phyloP scores from a whole-genome alignment of 2,888 invertebrate genomes.

The Dilophus febrilis region DNA sequence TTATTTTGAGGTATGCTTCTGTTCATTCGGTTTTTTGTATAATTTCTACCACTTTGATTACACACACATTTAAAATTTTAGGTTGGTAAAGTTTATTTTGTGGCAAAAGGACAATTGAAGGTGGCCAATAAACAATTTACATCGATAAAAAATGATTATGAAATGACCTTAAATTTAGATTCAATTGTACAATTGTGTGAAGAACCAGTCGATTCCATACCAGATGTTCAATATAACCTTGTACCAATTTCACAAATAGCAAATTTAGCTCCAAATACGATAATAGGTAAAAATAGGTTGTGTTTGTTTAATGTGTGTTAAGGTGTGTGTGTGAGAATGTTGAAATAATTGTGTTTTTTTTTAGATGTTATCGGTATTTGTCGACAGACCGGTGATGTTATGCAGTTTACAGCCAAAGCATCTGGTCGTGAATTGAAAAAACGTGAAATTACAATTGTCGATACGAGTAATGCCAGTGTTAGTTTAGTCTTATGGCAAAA shows the following conservation, averaged over 20 bases:
- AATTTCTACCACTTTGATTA: neutral
- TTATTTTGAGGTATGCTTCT: slow-evolving; percentile 51
- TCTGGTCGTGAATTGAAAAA: slow-evolving; percentile 76
- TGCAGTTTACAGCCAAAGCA: slow-evolving; percentile 50
- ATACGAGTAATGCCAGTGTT: slow-evolving; percentile 60
- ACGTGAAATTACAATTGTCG: slow-evolving; percentile 73
- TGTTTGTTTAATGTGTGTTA: no score
- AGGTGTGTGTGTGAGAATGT: no score
- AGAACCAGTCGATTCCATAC: slow-evolving; percentile 46
- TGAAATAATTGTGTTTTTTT: slow-evolving; percentile 13
- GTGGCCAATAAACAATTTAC: slow-evolving; percentile 84
- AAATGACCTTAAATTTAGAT: slow-evolving; percentile 73
- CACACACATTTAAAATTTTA: slow-evolving; percentile 29
- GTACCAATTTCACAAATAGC: slow-evolving; percentile 56
- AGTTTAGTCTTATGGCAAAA: slow-evolving; percentile 77
- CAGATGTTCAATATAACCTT: slow-evolving; percentile 62
- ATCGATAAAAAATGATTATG: slow-evolving; percentile 81
- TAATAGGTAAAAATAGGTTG: slow-evolving; percentile 58
- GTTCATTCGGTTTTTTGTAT: neutral
- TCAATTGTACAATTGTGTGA: slow-evolving; percentile 43
- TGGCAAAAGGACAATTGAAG: slow-evolving; percentile 72
- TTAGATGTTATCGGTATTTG: slow-evolving; percentile 82
- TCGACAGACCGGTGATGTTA: slow-evolving; percentile 51
- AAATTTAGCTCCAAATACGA: slow-evolving; percentile 42
- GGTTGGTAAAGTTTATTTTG: slow-evolving; percentile 74